These are phyloP conservation scores for Tenthredo distinguenda DNA, from an alignment of 2,888 invertebrate genomes.

Conservation along the genomic window DNA sequence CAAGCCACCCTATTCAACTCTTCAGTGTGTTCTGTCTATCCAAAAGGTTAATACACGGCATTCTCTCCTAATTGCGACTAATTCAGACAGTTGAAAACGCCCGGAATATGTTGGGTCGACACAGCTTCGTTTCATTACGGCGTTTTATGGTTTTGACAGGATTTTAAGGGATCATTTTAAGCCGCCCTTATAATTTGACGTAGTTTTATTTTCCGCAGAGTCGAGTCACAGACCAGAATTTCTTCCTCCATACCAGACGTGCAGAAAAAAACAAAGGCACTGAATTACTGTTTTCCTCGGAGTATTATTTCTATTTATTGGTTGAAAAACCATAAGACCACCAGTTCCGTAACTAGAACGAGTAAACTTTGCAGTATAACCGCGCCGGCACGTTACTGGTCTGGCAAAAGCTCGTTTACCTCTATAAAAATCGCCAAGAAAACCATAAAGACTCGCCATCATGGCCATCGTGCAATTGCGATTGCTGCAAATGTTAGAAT, in stretches of 20 bases:
- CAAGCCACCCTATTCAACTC: background rate
- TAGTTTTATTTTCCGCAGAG: background rate
- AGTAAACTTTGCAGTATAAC: conserved; percentile 1
- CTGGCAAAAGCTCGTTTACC: background rate
- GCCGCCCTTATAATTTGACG: background rate
- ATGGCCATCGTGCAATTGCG: background rate
- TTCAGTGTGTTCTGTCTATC: background rate
- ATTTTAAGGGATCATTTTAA: conserved; percentile 1
- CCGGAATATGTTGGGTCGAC: background rate
- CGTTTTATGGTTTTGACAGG: background rate
- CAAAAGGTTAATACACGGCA: conserved; percentile 14
- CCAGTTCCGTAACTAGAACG: background rate
- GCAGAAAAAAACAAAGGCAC: background rate
- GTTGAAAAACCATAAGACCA: background rate
- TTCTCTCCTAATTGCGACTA: conserved; percentile 24
- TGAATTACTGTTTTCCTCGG: background rate
- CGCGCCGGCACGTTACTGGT: background rate
- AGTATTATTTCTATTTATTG: background rate
- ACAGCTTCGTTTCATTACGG: background rate
- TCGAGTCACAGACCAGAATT: background rate
- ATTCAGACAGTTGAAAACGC: conserved; percentile 1
- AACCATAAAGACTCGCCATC: conserved; percentile 18
- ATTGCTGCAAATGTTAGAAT: background rate
- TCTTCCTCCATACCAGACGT: background rate
- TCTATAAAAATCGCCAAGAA: conserved; percentile 18